Conservation (phyloP, 2,797 vertebrate species). For the Schizopygopsis malacanthus region DNA sequence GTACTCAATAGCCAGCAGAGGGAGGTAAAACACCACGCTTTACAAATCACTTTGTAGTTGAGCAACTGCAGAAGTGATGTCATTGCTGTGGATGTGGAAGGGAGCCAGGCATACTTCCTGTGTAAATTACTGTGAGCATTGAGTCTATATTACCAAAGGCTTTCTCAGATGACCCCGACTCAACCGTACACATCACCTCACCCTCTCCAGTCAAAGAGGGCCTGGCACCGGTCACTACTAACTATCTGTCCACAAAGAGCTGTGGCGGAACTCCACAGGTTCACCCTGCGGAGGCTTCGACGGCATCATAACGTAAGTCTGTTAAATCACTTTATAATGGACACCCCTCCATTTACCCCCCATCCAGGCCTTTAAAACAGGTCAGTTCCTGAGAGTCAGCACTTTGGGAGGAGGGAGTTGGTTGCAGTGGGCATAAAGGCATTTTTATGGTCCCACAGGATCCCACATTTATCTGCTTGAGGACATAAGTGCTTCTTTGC, state of each 20-base stretch:
- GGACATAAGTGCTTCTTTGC: conserved; percentile 64
- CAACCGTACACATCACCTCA: neutral
- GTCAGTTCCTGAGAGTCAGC: conserved; percentile 65
- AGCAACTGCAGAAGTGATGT: conserved; percentile 27
- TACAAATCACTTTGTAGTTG: no score
- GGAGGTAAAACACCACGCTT: conserved; percentile 13
- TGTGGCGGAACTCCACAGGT: conserved; percentile 24
- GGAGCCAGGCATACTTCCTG: conserved; percentile 43
- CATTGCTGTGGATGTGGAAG: conserved; percentile 33
- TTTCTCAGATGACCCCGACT: conserved; percentile 38
- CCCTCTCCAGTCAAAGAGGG: conserved; percentile 6
- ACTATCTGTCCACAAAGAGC: conserved; percentile 45
- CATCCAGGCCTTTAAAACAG: conserved; percentile 42
- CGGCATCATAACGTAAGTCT: conserved; percentile 52
- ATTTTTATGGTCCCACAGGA: conserved; percentile 62
- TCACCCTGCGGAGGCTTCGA: conserved; percentile 43
- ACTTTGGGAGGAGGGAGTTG: conserved; percentile 51
- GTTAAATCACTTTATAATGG: conserved; percentile 65
- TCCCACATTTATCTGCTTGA: conserved; percentile 52
- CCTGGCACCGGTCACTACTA: conserved; percentile 45
- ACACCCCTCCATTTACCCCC: conserved; percentile 57
- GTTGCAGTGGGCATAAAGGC: conserved; percentile 53
- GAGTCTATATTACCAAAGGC: conserved; percentile 54
- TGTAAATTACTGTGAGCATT: conserved; percentile 47
- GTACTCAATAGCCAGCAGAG: conserved; percentile 36